These are phyloP conservation scores for Oedothorax gibbosus DNA, from an alignment of 1,140 invertebrate genomes.

Conservation along the genomic window DNA sequence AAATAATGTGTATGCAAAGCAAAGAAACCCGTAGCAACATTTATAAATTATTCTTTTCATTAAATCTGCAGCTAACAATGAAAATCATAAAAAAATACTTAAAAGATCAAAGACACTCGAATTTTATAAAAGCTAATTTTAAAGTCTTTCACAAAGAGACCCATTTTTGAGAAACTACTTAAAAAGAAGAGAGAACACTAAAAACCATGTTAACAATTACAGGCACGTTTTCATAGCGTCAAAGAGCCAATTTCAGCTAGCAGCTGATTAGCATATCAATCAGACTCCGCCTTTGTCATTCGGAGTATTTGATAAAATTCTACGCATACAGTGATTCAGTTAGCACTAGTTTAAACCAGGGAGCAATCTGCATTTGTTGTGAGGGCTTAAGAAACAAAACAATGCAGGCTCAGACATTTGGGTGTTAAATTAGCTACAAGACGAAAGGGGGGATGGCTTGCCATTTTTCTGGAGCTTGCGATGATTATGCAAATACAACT, in stretches of 20 bases:
- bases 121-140: constrained; percentile 55
- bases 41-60: constrained; percentile 36
- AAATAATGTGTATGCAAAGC: constrained; percentile 16
- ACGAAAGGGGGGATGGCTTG: not conserved
- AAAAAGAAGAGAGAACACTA: not conserved
- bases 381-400: constrained; percentile 20
- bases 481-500: constrained; percentile 51
- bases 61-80: constrained; percentile 25
- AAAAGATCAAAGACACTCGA: constrained; percentile 38
- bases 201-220: constrained; percentile 53
- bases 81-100: constrained; percentile 7
- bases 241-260: constrained; percentile 50
- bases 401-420: constrained; percentile 45
- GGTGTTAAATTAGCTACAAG: constrained; percentile 33
- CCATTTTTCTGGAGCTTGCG: constrained; percentile 16
- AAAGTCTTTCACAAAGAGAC: constrained; percentile 36
- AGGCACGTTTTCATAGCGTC: constrained; percentile 40
- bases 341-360: constrained; percentile 34
- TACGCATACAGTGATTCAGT: constrained; percentile 29
- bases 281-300: constrained; percentile 29
- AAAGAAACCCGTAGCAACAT: not conserved
- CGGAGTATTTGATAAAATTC: constrained; percentile 49
- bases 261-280: constrained; percentile 57
- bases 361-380: constrained; percentile 53
- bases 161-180: constrained; percentile 14